Base-by-base conservation (phyloP, 2,113 vertebrate species). In the Abramis brama region DNA sequence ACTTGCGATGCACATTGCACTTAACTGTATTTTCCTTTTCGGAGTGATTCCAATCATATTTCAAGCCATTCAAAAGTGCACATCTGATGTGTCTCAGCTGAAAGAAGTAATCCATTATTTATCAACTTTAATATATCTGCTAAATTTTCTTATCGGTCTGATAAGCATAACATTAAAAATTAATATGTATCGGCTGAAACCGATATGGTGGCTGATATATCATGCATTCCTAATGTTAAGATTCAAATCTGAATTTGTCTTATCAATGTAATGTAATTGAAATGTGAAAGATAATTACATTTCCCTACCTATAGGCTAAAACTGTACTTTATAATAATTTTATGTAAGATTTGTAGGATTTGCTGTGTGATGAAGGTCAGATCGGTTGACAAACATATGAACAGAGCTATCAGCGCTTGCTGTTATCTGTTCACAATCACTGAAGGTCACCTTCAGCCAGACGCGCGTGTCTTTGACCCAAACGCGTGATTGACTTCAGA, bases 381-480 rank as follows among this genome's bases (percentile, higher is more conserved):
- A 45, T 59, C 2, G 52, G 5, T 50, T 59, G 64, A 33, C 30
- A 9, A 36, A 17, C 3, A 2, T 57, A 23, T 8, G 19, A 57
- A 15, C 47, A 50, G 47, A 21, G 52, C 27, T 43, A n/a, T 36
- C 45, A 77, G 64, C 21, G 3, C 64, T 30, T 6, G 2, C 39
- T 83, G 59, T 68, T 86, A 75, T 88, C 66, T 84, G n/a, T 73
- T 73, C 13, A 13, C 43, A 15, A 45, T 79, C 25, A 75, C 12
- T 68, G 66, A 80, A 86, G 30, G 85, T 36, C 81, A 86, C 57
- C 85, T 80, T 25, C 45, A 80, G 8, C 57, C 47, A 43, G 25
- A 74, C 68, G 8, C 11, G 8, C 1, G 21, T 7, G 55, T 79
- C 36, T 78, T 73, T 60, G 39, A 50, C 55, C n/a, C 50, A 66